Conservation (phyloP, 2,888 invertebrate genomes). For the Falcaria lacertinaria region DNA sequence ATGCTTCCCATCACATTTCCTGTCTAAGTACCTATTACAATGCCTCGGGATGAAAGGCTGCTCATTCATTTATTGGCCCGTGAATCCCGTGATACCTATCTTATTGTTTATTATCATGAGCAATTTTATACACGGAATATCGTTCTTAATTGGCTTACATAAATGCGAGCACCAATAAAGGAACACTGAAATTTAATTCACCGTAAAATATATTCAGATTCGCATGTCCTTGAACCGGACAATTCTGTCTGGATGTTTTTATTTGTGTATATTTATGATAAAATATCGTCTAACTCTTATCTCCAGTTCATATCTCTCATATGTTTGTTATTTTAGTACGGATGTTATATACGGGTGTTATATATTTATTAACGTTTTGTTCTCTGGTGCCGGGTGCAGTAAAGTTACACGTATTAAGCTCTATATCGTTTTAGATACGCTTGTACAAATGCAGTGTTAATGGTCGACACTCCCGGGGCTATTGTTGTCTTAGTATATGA, state of each 20-base stretch:
- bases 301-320: not conserved
- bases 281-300: not conserved
- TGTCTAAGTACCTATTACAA: constrained; percentile 40
- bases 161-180: not conserved
- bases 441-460: constrained; percentile 32
- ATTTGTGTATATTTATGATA: not conserved
- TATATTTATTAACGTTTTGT: not conserved
- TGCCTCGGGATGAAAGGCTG: constrained; percentile 31
- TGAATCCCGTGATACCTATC: constrained; percentile 39
- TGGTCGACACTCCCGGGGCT: constrained; percentile 30
- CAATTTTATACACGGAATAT: constrained; percentile 11
- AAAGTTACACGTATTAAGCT: constrained; percentile 21
- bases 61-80: constrained; percentile 40
- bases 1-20: constrained; percentile 52
- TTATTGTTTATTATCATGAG: constrained; percentile 36
- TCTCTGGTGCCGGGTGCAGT: not conserved
- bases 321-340: too few relatives aligned
- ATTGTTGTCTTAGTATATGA: constrained; percentile 41
- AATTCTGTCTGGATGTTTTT: not conserved
- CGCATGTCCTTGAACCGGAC: constrained; percentile 1
- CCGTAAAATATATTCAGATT: constrained; percentile 1
- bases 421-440: constrained; percentile 39
- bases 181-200: constrained; percentile 1
- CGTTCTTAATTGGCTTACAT: constrained; percentile 16
- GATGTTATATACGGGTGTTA: not conserved